Base-by-base conservation (phyloP, 2,888 invertebrate genomes). In the Leptinotarsa peninsularis region DNA sequence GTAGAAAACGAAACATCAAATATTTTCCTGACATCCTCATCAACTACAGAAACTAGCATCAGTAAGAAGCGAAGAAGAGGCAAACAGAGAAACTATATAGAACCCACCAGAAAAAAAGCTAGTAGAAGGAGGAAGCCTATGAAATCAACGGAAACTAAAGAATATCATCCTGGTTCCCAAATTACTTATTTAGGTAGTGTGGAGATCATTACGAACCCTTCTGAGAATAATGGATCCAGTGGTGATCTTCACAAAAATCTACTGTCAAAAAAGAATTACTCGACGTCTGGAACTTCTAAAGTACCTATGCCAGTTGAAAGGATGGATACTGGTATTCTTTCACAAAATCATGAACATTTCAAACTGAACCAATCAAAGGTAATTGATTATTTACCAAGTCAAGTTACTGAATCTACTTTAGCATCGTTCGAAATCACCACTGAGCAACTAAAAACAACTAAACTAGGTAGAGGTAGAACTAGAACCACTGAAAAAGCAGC, bases 11-110 rank as follows among this genome's bases (percentile, higher is more conserved):
- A 76, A 49, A 10, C 68, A 17, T 66, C 50, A 49, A 27, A 23
- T 50, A 67, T 54, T 49, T 27, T 71, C 17, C 54, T 66, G 14
- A 70, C 73, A 56, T 68, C 73, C 43, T 49, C 72, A 33, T 43
- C 73, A 13, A 77, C 79, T 10, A 71, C 67, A 54, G 68, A 60
- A 49, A 68, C 75, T 23, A 23, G 52, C 54, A 73, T 66, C 56
- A 67, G 43, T 33, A 67, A 18, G 70, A 73, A 69, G n/a, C 54
- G 72, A 58, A 71, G 80, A 49, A 79, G 80, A 66, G 77, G 78
- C 7, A 78, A 72, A 69, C 69, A 58, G 15, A 76, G 73, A 43
- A 72, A 63, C 17, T 58, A 54, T 18, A 54, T 60, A 4, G 72
- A 72, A 52, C 14, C 70, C 7, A 74, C 60, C 50, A 71, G 69